Base-by-base conservation (phyloP, 1,140 invertebrate genomes). In the Tribolium castaneum region DNA sequence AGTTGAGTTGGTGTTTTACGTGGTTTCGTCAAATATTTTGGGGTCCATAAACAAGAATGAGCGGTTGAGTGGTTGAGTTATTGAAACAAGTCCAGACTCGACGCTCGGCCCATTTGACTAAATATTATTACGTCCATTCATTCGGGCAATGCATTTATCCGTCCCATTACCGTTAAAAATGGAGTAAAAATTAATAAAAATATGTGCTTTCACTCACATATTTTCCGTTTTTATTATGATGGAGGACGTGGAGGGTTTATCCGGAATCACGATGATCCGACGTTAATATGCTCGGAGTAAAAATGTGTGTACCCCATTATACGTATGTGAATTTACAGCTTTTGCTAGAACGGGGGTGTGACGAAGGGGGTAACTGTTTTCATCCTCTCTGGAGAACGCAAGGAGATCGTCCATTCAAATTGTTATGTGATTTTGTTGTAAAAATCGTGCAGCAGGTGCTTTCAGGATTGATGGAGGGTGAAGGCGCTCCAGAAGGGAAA, bases 241-340 rank as follows among this genome's bases (percentile, higher is more conserved):
- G 82, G 82, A 84, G 80, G 35, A 82, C 76, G 73, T 73, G 66
- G 59, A 59, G 74, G 76, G 75, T 70, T 80, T 77, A 80, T 80
- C 74, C 51, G 19, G 78, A 76, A 82, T 78, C 76, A 76, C 52
- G 75, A 80, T 84, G 80, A 84, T 84, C 80, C 78, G 76, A 80
- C 75, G 73, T 80, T 84, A 84, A 84, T 82, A 80, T 78, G 80
- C 56, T 51, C 79, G 74, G 82, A 84, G 83, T 84, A 84, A 82
- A 84, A 84, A 84, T 84, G 81, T 84, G 77, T 84, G 83, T 84
- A 78, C 76, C 76, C 83, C 83, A 83, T 84, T 84, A 84, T 80
- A 82, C 78, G 80, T 78, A 82, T 81, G 81, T 82, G 81, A 79
- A 80, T 82, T 82, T 82, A 82, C 79, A 80, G 75, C 79, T 75